phyloP scores from a whole-genome alignment of 2,797 vertebrate genomes.

The Alauda arvensis region DNA sequence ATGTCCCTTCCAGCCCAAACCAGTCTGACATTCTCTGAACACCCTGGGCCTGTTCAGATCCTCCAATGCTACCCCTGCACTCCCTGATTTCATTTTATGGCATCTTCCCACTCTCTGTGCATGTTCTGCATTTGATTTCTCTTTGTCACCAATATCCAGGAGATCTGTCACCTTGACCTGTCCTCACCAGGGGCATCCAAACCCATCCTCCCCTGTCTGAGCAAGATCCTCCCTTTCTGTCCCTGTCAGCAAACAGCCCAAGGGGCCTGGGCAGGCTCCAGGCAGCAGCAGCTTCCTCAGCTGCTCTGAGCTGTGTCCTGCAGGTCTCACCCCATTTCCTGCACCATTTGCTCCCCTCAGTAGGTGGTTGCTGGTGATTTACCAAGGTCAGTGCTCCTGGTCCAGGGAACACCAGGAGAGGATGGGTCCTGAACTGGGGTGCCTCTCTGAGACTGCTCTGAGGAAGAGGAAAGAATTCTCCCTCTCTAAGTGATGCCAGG shows the following conservation, averaged over 20 bases:
- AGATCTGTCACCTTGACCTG: not conserved
- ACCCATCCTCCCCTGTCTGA: not conserved
- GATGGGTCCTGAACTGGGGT: not conserved
- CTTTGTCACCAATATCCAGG: not conserved
- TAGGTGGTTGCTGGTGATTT: not conserved
- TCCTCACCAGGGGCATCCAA: not conserved
- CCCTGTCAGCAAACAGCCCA: rapidly evolving
- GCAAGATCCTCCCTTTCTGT: not conserved
- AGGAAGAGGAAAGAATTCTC: not conserved
- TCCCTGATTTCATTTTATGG: not conserved
- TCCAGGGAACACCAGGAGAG: rapidly evolving
- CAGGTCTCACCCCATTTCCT: not conserved
- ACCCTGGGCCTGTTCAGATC: not conserved
- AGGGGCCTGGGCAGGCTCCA: not conserved
- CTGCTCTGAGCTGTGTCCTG: not conserved
- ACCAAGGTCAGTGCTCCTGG: not conserved
- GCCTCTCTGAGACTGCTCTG: not conserved
- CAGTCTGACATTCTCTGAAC: not conserved
- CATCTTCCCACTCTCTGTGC: not conserved
- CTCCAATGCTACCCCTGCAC: not conserved
- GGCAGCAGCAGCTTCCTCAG: not conserved
- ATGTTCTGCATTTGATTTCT: not conserved
- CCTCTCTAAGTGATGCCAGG: not conserved
- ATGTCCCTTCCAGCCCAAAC: rapidly evolving
- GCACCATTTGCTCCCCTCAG: not conserved